Conservation (phyloP, 92 coral and sea anemone genomes). For the Porites rus region DNA sequence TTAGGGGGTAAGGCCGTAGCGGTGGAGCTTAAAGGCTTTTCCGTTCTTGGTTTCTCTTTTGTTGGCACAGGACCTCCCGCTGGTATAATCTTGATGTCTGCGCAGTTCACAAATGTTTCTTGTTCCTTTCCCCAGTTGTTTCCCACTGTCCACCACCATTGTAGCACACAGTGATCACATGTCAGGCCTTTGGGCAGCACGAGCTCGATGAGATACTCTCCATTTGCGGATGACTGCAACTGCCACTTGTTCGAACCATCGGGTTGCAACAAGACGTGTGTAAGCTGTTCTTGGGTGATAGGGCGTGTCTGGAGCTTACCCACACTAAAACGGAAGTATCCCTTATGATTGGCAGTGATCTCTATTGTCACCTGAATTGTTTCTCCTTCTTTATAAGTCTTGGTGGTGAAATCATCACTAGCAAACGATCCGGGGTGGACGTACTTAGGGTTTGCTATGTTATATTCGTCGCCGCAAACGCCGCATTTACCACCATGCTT, state of each 20-base stretch:
- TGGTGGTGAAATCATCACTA: constrained; percentile 61
- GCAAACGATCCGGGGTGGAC: constrained; percentile 67
- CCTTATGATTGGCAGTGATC: constrained; percentile 88
- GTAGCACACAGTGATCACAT: constrained; percentile 91
- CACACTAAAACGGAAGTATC: constrained; percentile 79
- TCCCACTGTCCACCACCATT: constrained; percentile 99
- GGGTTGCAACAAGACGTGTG: constrained; percentile 54
- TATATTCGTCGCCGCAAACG: constrained; percentile 71
- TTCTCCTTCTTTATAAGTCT: constrained; percentile 69
- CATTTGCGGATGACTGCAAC: constrained; percentile 33
- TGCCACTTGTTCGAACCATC: constrained; percentile 59
- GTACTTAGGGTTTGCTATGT: constrained; percentile 30
- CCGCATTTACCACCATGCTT: constrained; percentile 72
- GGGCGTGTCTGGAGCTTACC: constrained; percentile 78
- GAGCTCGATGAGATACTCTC: constrained; percentile 58
- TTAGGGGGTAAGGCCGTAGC: neutral
- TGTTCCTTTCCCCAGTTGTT: constrained; percentile 86
- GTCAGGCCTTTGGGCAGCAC: constrained; percentile 79
- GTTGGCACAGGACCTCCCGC: constrained; percentile 35
- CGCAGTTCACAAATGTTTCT: constrained; percentile 82
- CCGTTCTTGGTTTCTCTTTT: neutral
- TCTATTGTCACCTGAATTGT: constrained; percentile 47
- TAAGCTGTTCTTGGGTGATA: constrained; percentile 82
- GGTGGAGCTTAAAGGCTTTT: constrained; percentile 26
- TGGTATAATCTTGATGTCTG: constrained; percentile 61